Percentiles rank a stretch among this genome's conserved stretches.
Conservation (phyloP, 2,888 invertebrate species). For the Oegoconia quadripuncta region DNA sequence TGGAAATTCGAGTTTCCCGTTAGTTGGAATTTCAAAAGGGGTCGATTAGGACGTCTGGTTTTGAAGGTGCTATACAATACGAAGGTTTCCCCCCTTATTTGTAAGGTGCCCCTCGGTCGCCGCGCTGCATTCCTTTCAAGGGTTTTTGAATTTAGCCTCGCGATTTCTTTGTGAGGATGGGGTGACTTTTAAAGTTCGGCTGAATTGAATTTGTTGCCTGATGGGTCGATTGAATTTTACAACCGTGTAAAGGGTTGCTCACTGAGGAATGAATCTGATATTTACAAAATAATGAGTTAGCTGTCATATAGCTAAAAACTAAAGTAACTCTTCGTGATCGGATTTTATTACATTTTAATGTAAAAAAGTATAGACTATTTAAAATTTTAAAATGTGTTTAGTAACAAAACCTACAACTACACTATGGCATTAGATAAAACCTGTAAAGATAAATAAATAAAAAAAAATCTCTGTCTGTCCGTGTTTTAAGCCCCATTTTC, state of each 20-base stretch:
- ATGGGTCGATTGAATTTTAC: conserved; percentile 54
- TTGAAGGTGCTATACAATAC: conserved; percentile 74
- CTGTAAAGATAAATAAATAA: too few species aligned
- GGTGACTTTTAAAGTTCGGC: conserved; percentile 58
- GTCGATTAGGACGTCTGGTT: conserved; percentile 78
- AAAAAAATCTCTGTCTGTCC: too few species aligned
- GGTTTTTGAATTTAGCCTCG: conserved; percentile 49
- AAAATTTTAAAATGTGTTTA: too few species aligned
- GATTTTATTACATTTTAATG: too few species aligned
- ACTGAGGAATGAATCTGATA: too few species aligned
- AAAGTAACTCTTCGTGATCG: too few species aligned
- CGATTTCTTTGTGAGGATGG: conserved; percentile 47
- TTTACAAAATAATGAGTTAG: too few species aligned
- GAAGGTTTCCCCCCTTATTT: conserved; percentile 61
- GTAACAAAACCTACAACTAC: too few species aligned
- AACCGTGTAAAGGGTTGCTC: conserved; percentile 1
- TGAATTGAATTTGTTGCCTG: conserved; percentile 61
- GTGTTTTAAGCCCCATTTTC: too few species aligned
- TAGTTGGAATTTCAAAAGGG: conserved; percentile 78
- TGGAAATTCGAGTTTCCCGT: conserved; percentile 77
- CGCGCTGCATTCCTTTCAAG: conserved; percentile 52
- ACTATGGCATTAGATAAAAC: too few species aligned
- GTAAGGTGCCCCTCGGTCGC: conserved; percentile 53
- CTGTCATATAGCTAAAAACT: too few species aligned
- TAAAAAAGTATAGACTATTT: too few species aligned